These are phyloP conservation scores for Limulus polyphemus DNA, from an alignment of 2,888 invertebrate species.

Conservation along the genomic window DNA sequence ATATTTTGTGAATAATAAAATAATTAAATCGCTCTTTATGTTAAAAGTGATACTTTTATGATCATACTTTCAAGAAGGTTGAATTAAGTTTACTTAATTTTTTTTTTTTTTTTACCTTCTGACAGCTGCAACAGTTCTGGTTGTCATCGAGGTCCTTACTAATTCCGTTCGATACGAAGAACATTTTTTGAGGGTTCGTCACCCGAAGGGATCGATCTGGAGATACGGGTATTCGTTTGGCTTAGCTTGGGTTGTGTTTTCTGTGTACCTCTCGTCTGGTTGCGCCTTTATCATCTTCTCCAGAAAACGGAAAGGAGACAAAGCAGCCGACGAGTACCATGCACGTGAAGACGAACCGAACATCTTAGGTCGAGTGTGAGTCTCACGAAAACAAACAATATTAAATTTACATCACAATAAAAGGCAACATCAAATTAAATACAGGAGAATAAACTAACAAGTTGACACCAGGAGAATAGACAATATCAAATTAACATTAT, in stretches of 20 bases:
- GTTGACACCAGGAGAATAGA: no score
- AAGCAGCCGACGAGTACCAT: constrained; percentile 65
- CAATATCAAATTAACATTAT: no score
- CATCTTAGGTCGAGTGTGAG: constrained; percentile 46
- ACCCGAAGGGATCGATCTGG: constrained; percentile 52
- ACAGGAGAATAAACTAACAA: no score
- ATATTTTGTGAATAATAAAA: no score
- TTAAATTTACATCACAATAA: no score
- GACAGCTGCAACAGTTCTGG: constrained; percentile 60
- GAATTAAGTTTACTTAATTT: no score
- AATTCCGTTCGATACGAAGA: constrained; percentile 58
- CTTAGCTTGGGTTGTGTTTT: constrained; percentile 58
- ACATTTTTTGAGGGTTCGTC: constrained; percentile 50
- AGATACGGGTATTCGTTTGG: constrained; percentile 48
- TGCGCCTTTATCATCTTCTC: constrained; percentile 65
- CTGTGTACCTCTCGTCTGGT: constrained; percentile 53
- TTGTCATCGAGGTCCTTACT: constrained; percentile 66
- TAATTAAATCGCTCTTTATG: no score
- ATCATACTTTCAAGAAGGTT: no score
- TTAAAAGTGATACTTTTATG: no score
- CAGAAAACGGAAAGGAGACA: constrained; percentile 68
- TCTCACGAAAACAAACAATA: no score
- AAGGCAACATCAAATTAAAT: no score
- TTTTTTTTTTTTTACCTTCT: constrained; percentile 26
- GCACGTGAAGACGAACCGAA: constrained; percentile 75